phyloP scores from a whole-genome alignment of 2,113 vertebrate genomes.

The Mixornis gularis region DNA sequence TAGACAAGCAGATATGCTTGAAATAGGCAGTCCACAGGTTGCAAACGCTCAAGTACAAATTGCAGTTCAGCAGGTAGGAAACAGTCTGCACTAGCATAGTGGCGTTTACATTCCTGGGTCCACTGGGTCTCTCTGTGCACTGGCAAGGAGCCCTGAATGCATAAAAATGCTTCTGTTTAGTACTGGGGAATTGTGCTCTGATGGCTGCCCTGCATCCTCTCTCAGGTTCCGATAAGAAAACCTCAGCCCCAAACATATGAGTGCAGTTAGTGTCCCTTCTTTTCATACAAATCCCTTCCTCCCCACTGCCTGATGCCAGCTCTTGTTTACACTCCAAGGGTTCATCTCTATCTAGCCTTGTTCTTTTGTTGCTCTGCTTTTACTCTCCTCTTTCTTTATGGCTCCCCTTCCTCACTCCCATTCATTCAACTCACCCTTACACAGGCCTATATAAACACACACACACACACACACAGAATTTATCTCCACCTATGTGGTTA shows the following conservation, averaged over 20 bases:
- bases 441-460: not conserved
- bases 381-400: not conserved
- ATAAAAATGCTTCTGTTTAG: not conserved
- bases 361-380: not conserved
- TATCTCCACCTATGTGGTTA: not conserved
- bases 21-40: not conserved
- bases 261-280: not conserved
- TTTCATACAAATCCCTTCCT: not conserved
- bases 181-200: not conserved
- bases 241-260: not conserved
- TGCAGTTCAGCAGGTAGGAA: not conserved
- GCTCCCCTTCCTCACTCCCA: not conserved
- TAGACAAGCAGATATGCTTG: not conserved
- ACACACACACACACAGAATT: not conserved
- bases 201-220: not conserved
- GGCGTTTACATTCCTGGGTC: conserved; percentile 5
- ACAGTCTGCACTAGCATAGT: not conserved
- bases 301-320: not conserved
- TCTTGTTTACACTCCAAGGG: not conserved
- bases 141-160: not conserved
- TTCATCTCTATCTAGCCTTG: not conserved
- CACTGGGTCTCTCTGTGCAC: not conserved
- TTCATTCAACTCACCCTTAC: not conserved
- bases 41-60: not conserved
- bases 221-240: not conserved